These are phyloP conservation scores for Portevinia maculata DNA, from an alignment of 2,888 invertebrate genomes.

Conservation along the genomic window DNA sequence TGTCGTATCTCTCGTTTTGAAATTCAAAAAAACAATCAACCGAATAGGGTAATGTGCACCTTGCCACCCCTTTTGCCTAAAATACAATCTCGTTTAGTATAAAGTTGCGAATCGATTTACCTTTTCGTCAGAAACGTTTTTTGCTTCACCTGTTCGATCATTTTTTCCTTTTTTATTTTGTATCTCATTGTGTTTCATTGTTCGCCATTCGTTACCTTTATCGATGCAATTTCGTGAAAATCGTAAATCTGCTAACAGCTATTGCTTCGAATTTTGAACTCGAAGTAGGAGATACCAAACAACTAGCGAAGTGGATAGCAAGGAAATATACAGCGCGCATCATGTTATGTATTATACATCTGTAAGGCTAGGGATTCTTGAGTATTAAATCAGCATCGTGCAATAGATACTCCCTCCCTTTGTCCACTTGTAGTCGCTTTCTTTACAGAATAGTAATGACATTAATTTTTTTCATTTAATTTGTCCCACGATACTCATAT, in stretches of 20 bases:
- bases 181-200: slow-evolving; percentile 55
- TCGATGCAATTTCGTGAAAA: slow-evolving; percentile 51
- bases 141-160: slow-evolving; percentile 22
- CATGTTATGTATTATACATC: background rate
- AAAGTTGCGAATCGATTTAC: slow-evolving; percentile 49
- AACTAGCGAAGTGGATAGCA: background rate
- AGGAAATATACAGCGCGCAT: background rate
- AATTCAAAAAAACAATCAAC: background rate
- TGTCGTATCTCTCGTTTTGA: background rate
- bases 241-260: slow-evolving; percentile 58
- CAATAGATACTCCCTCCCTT: slow-evolving; percentile 2
- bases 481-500: slow-evolving; percentile 61
- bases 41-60: background rate
- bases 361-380: background rate
- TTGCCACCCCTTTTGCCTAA: background rate
- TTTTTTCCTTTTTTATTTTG: slow-evolving; percentile 28
- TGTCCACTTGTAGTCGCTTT: background rate
- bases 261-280: slow-evolving; percentile 31
- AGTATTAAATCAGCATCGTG: slow-evolving; percentile 36
- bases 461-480: slow-evolving; percentile 68
- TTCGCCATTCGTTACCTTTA: slow-evolving; percentile 47
- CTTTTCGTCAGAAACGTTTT: slow-evolving; percentile 20
- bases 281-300: background rate
- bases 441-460: slow-evolving; percentile 38
- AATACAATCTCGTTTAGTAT: slow-evolving; percentile 49